A percentile compares a stretch with the other conserved stretches of the same genome.
Evolutionary conservation across 2,113 vertebrate genomes (phyloP).

Genomic region (Beaufortia kweichowensis): DNA sequence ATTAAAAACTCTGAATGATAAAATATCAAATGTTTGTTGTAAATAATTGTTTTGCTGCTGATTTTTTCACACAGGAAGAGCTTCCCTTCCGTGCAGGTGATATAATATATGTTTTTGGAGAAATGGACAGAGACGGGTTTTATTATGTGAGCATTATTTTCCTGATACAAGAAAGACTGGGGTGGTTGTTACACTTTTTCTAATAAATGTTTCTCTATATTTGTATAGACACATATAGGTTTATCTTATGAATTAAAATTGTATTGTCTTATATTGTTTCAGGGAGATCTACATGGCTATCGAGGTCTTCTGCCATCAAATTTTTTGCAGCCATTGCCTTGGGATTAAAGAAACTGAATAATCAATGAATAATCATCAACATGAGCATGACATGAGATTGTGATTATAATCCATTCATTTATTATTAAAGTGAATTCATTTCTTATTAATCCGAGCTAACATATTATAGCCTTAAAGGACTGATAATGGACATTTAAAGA

Average conservation of each 20-base stretch:
- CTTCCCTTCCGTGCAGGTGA: constrained; percentile 87
- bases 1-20: too few species aligned
- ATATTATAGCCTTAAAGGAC: constrained; percentile 65
- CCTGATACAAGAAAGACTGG: too few species aligned
- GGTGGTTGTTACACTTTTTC: background rate
- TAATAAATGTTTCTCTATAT: too few species aligned
- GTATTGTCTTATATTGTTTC: constrained; percentile 34
- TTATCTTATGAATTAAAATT: background rate
- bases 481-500: constrained; percentile 43
- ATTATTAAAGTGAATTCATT: background rate
- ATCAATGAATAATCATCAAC: background rate
- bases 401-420: constrained; percentile 45
- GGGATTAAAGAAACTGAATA: constrained; percentile 61
- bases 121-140: constrained; percentile 93
- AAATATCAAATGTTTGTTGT: background rate
- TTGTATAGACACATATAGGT: background rate
- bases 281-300: constrained; percentile 87
- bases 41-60: background rate
- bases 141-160: constrained; percentile 83
- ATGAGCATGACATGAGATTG: constrained; percentile 29
- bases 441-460: constrained; percentile 8
- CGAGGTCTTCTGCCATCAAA: constrained; percentile 92
- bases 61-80: constrained; percentile 76
- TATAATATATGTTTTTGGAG: constrained; percentile 85
- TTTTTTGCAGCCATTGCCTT: constrained; percentile 78